Conservation (phyloP, 2,113 vertebrate genomes). For the Leiothrix lutea region DNA sequence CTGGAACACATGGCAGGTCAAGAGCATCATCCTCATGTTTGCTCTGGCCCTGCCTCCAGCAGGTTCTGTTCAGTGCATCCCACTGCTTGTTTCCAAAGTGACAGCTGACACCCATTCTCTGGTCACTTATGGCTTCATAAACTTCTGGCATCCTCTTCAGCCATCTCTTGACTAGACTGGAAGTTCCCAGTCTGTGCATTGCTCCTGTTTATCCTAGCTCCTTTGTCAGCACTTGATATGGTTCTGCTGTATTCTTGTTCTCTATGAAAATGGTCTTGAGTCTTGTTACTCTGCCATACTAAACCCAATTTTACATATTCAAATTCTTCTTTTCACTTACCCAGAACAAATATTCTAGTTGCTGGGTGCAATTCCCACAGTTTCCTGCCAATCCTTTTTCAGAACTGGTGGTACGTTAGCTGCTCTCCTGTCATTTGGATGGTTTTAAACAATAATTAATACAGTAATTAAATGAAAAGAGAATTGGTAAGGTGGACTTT, state of each 20-base stretch:
- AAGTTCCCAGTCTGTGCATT: neutral
- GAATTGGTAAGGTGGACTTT: neutral
- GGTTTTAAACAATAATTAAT: neutral
- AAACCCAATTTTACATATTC: neutral
- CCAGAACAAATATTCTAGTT: neutral
- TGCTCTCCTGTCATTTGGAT: neutral
- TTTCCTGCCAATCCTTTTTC: neutral
- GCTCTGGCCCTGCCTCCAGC: neutral
- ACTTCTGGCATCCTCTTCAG: neutral
- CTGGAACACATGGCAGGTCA: neutral
- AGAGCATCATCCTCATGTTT: neutral
- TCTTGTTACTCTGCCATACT: neutral
- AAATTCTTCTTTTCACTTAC: neutral
- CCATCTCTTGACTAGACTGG: neutral
- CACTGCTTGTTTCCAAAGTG: neutral
- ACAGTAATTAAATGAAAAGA: neutral
- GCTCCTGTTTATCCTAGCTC: neutral
- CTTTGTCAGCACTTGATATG: neutral
- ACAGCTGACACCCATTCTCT: neutral
- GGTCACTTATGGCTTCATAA: neutral
- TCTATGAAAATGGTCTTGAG: neutral
- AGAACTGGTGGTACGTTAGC: neutral
- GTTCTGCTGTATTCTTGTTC: neutral
- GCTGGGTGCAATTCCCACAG: neutral
- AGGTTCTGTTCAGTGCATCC: neutral